Evolutionary conservation across 2,797 vertebrate genomes (phyloP), one percentile per base, ranked within the genome.

Genomic region (Buphagus erythrorhynchus): DNA sequence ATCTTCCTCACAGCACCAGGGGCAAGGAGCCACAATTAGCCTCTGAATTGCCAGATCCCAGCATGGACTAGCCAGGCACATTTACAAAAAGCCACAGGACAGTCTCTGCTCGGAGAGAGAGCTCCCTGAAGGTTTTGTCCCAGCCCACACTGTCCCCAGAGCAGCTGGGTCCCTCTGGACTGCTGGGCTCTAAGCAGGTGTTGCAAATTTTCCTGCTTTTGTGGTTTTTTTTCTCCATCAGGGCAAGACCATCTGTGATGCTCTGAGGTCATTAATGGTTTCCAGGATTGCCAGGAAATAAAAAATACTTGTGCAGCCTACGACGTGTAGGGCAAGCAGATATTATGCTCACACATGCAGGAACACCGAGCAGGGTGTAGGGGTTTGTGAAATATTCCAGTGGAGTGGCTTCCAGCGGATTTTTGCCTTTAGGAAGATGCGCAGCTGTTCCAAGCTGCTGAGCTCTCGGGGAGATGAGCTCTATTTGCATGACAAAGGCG

Each of bases 211-310:
- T 17, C 9, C 43, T 63, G 19, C 13, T 46, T 84, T 73, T 16
- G 31, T 45, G 43, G 4, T 5, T 42, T 42, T 61, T 69, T 28
- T 33, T 10, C 28, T 62, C 21, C 42, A 24, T 4, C 49, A 25
- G 69, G 61, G 65, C 40, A 95, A 75, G 85, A 84, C 78, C 96
- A 96, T 95, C 94, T 86, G 95, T 69, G 42, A 28, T 20, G 19
- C 77, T 95, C 88, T 95, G 92, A 96, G 91, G 58, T 96, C 94
- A 76, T 66, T 96, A 92, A 97, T 95, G 83, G 73, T 77, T 96
- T 96, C 80, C 95, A 86, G 93, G 79, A 86, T 72, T 20, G 92
- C 52, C 95, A 93, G 96, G 95, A 97, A 97, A 93, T 80, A 95
- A 87, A 83, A 89, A 81, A 86, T 88, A 69, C 54, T 96, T 74